These are phyloP conservation scores for Phataginus tricuspis DNA, from an alignment of 2,797 vertebrate species.

Conservation along the genomic window DNA sequence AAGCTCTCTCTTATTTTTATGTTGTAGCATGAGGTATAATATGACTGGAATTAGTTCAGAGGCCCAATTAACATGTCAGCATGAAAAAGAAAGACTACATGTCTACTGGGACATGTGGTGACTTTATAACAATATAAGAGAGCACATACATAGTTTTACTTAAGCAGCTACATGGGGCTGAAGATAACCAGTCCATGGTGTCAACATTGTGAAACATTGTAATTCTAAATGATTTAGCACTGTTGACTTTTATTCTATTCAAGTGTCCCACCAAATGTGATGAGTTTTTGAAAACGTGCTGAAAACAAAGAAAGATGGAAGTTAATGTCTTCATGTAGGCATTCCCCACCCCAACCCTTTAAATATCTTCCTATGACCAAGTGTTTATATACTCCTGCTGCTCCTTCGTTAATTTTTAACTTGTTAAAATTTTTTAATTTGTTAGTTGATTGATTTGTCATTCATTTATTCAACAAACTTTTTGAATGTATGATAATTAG, in stretches of 20 bases:
- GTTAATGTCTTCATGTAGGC: background rate
- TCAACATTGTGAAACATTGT: background rate
- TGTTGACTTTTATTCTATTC: slow-evolving; percentile 22
- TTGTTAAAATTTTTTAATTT: too few relatives aligned
- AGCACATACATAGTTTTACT: background rate
- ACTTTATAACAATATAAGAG: background rate
- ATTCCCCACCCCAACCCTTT: background rate
- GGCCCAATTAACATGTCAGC: background rate
- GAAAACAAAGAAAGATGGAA: background rate
- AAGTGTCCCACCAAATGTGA: background rate
- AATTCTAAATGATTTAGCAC: background rate
- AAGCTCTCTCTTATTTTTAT: background rate
- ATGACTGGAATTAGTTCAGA: background rate
- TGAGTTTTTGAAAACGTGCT: slow-evolving; percentile 2
- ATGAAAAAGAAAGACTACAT: background rate
- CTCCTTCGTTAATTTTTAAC: background rate
- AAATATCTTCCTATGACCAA: background rate
- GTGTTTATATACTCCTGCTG: rapidly evolving
- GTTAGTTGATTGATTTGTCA: background rate
- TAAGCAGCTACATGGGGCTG: background rate
- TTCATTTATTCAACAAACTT: background rate
- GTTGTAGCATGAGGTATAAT: background rate
- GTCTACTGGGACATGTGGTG: background rate
- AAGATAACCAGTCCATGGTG: background rate
- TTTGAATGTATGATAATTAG: background rate